These are phyloP conservation scores for Manis crassicaudata DNA, from an alignment of 2,797 vertebrate species.

Conservation along the genomic window DNA sequence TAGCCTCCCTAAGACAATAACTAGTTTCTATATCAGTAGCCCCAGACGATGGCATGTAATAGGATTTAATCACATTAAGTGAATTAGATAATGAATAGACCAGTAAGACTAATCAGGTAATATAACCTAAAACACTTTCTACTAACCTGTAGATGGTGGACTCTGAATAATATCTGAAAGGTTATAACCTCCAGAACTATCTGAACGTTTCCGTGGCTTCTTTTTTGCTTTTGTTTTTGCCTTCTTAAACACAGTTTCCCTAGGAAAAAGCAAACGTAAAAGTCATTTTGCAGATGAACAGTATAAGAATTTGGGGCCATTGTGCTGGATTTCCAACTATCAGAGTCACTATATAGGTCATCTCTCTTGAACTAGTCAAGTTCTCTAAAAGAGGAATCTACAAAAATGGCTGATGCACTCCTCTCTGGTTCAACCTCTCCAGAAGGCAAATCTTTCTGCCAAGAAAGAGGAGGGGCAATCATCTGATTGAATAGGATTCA, in stretches of 20 bases:
- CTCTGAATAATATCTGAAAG: conserved; percentile 96
- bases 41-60: not conserved
- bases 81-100: not conserved
- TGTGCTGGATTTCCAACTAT: not conserved
- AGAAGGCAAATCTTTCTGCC: not conserved
- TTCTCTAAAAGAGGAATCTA: not conserved
- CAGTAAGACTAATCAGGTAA: conserved; percentile 16
- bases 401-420: not conserved
- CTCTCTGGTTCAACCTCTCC: not conserved
- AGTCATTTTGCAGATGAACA: conserved; percentile 42
- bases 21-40: not conserved
- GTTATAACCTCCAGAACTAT: conserved; percentile 97
- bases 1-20: not conserved
- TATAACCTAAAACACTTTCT: not conserved
- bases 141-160: conserved; percentile 92
- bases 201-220: conserved; percentile 94
- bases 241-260: conserved; percentile 93
- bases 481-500: not conserved
- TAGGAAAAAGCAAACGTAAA: conserved; percentile 74
- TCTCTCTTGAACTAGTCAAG: not conserved
- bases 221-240: conserved; percentile 95
- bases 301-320: not conserved
- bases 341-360: not conserved
- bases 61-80: conserved; percentile 1
- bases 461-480: not conserved